These are phyloP conservation scores for Erpobdella octoculata DNA, from an alignment of 2,888 invertebrate genomes.

Conservation along the genomic window DNA sequence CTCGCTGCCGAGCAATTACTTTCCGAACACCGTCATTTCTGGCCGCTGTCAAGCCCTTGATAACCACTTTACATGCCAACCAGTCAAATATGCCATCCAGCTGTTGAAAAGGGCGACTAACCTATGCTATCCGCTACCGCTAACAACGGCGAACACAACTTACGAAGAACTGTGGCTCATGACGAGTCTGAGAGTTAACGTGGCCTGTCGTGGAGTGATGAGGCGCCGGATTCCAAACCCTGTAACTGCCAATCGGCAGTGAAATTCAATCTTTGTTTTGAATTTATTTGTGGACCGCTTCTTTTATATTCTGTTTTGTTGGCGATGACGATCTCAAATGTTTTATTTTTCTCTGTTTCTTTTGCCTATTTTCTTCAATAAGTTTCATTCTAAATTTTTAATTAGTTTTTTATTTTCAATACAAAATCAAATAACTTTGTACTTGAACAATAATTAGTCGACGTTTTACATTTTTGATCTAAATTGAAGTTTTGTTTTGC, in stretches of 20 bases:
- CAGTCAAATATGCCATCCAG: slow-evolving; percentile 13
- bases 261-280: background rate
- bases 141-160: slow-evolving; percentile 4
- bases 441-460: too few relatives aligned
- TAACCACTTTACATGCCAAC: background rate
- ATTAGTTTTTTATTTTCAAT: too few relatives aligned
- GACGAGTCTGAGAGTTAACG: slow-evolving; percentile 6
- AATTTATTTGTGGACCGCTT: background rate
- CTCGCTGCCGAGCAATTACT: background rate
- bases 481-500: too few relatives aligned
- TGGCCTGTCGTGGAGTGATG: slow-evolving; percentile 6
- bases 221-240: background rate
- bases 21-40: background rate
- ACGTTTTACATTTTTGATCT: too few relatives aligned
- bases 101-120: background rate
- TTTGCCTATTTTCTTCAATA: background rate
- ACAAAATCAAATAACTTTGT: too few relatives aligned
- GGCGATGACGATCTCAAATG: too few relatives aligned
- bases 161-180: slow-evolving; percentile 24
- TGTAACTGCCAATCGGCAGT: background rate
- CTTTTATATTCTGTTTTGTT: background rate
- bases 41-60: background rate
- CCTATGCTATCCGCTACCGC: slow-evolving; percentile 20
- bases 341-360: background rate
- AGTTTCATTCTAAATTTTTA: background rate